A percentile compares a stretch with the other conserved stretches of the same genome.
These are phyloP conservation scores for Cheumatopsyche charites DNA, from an alignment of 1,140 invertebrate genomes.

Conservation along the genomic window DNA sequence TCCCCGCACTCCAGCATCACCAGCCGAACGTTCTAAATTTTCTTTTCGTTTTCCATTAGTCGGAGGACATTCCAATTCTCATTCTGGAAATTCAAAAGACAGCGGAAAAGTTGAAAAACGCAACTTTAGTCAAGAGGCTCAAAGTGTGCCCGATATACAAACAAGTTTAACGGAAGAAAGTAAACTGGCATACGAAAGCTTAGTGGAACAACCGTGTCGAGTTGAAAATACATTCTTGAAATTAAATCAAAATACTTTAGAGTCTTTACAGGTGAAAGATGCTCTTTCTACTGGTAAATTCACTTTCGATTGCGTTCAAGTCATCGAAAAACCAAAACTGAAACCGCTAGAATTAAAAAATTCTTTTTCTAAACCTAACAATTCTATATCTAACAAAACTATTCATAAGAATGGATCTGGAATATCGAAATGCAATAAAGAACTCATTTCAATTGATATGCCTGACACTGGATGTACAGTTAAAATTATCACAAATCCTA, in stretches of 20 bases:
- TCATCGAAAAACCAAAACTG: neutral
- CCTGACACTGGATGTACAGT: conserved; percentile 33
- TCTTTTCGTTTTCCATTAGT: conserved; percentile 80
- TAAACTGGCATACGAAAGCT: conserved; percentile 88
- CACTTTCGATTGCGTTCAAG: neutral
- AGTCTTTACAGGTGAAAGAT: neutral
- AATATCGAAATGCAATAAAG: neutral
- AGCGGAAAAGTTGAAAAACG: conserved; percentile 64
- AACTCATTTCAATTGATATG: conserved; percentile 1
- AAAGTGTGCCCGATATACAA: conserved; percentile 88
- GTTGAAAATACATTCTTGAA: conserved; percentile 31
- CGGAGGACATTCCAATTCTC: conserved; percentile 30
- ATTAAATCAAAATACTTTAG: conserved; percentile 35
- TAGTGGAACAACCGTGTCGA: conserved; percentile 74
- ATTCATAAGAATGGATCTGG: neutral
- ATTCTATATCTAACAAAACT: neutral
- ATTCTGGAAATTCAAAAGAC: conserved; percentile 3
- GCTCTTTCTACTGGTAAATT: neutral
- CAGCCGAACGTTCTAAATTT: conserved; percentile 82
- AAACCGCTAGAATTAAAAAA: neutral
- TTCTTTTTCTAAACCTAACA: neutral
- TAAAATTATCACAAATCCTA: conserved; percentile 69
- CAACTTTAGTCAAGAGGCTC: conserved; percentile 88
- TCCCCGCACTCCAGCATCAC: conserved; percentile 74
- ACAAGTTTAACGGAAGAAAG: conserved; percentile 81